Percentiles rank a stretch among this genome's conserved stretches.
Conservation (phyloP, 2,888 invertebrate species). For the Napeogenes sylphis region DNA sequence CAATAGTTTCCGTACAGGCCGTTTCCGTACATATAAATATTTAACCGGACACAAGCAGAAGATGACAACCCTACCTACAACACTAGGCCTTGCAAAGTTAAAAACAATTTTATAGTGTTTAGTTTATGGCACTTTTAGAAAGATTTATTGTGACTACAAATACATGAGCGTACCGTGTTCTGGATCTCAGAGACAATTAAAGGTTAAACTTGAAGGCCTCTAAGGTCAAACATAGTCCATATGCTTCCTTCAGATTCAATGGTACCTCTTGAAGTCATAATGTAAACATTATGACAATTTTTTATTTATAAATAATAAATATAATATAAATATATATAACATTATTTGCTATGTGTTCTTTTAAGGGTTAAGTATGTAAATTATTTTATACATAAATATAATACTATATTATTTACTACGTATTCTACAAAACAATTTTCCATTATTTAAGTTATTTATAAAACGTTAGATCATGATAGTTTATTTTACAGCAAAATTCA, state of each 20-base stretch:
- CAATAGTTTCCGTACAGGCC: too few relatives aligned
- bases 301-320: background rate
- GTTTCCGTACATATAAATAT: too few relatives aligned
- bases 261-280: background rate
- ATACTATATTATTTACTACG: too few relatives aligned
- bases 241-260: constrained; percentile 9
- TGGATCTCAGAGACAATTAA: constrained; percentile 30
- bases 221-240: constrained; percentile 19
- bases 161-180: constrained; percentile 32
- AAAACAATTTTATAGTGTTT: constrained; percentile 33
- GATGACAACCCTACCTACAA: constrained; percentile 11
- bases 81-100: constrained; percentile 29
- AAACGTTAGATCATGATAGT: constrained; percentile 23
- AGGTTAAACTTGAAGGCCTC: constrained; percentile 28
- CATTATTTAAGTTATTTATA: constrained; percentile 15
- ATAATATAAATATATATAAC: background rate
- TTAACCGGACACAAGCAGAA: too few relatives aligned
- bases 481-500: constrained; percentile 27
- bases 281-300: background rate
- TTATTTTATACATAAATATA: background rate
- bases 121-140: constrained; percentile 27
- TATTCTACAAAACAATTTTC: constrained; percentile 1
- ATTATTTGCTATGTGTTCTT: background rate
- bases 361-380: too few relatives aligned
- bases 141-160: constrained; percentile 32